Evolutionary conservation across 2,888 invertebrate genomes (phyloP).

Genomic region (Thymelicus acteon): DNA sequence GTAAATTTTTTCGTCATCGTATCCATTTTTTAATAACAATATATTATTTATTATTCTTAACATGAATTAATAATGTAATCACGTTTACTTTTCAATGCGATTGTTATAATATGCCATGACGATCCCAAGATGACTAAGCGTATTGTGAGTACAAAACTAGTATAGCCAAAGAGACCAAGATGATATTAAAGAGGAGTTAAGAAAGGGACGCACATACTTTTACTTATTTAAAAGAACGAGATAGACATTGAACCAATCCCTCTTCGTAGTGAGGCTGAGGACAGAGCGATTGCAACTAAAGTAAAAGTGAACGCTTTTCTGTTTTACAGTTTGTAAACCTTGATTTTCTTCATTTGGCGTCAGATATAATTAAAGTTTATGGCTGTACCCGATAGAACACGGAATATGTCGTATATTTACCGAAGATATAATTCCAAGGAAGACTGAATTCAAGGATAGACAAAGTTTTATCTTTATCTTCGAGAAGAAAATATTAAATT

Average conservation of each 20-base stretch:
- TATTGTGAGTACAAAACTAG: conserved; percentile 61
- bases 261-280: conserved; percentile 66
- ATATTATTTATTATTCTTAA: not conserved
- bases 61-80: not conserved
- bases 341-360: conserved; percentile 49
- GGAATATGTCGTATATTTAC: not conserved
- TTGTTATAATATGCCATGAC: conserved; percentile 65
- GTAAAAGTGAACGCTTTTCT: conserved; percentile 75
- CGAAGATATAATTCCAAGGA: not conserved
- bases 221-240: conserved; percentile 52
- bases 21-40: not conserved
- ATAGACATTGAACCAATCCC: conserved; percentile 51
- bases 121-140: conserved; percentile 74
- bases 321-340: conserved; percentile 56
- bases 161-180: conserved; percentile 53
- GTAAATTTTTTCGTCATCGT: too few species aligned
- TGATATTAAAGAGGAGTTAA: conserved; percentile 57
- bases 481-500: too few species aligned
- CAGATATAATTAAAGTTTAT: conserved; percentile 15
- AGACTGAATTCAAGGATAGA: too few species aligned
- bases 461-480: too few species aligned
- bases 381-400: not conserved
- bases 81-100: conserved; percentile 49
- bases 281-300: conserved; percentile 66
- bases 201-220: conserved; percentile 52